phyloP scores from a whole-genome alignment of 2,888 invertebrate species.

The Gandaritis pyraliata region DNA sequence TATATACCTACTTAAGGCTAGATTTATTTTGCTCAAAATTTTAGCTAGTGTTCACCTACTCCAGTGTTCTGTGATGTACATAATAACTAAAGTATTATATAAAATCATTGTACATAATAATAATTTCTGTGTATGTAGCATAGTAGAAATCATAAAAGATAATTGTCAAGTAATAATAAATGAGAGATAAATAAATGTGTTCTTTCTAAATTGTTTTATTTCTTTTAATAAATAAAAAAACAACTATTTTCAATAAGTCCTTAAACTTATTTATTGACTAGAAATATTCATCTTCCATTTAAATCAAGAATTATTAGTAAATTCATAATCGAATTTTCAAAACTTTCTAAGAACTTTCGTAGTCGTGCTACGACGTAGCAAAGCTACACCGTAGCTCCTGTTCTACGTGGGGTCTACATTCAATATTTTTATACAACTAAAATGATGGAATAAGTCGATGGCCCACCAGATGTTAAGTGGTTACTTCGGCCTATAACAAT shows the following conservation, averaged over 20 bases:
- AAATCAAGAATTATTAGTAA: no score
- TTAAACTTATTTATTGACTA: no score
- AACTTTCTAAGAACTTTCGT: neutral
- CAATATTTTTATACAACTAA: no score
- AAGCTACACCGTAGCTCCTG: no score
- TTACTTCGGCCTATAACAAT: no score
- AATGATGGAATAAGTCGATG: no score
- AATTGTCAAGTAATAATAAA: slow-evolving; percentile 39
- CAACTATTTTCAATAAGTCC: neutral
- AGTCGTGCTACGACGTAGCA: slow-evolving; percentile 1
- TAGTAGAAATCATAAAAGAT: slow-evolving; percentile 34
- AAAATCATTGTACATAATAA: slow-evolving; percentile 40
- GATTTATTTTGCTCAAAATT: slow-evolving; percentile 19
- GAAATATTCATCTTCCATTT: no score
- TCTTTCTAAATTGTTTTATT: slow-evolving; percentile 46
- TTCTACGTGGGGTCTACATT: neutral
- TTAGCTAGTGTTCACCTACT: slow-evolving; percentile 21
- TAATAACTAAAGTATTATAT: slow-evolving; percentile 36
- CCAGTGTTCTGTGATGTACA: slow-evolving; percentile 48
- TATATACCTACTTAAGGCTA: neutral
- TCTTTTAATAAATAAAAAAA: slow-evolving; percentile 18
- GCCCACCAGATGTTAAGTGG: no score
- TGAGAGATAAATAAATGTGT: slow-evolving; percentile 59
- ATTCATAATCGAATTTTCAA: no score
- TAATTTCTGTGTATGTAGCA: slow-evolving; percentile 35